phyloP scores from a whole-genome alignment of 2,113 vertebrate species.

The Chinchilla lanigera region DNA sequence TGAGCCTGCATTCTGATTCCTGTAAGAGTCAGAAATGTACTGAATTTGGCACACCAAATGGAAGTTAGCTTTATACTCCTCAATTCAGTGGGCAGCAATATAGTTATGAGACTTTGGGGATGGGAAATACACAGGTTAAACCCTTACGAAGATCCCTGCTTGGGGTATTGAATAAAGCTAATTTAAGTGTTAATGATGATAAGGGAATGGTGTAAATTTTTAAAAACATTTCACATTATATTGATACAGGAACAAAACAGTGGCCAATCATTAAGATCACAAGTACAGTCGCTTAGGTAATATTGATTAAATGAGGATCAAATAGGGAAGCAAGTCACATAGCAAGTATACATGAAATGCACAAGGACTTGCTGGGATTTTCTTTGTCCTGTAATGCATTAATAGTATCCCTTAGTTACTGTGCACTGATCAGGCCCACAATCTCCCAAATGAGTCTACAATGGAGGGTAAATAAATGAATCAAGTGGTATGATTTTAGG shows the following conservation, averaged over 20 bases:
- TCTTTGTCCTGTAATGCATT: no score
- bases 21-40: neutral
- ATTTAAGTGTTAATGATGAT: neutral
- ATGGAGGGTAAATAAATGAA: no score
- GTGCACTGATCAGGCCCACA: no score
- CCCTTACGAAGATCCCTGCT: neutral
- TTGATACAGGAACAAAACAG: neutral
- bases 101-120: neutral
- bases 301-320: neutral
- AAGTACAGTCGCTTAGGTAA: no score
- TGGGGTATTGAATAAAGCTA: neutral
- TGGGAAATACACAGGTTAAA: neutral
- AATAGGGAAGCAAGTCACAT: neutral
- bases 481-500: no score
- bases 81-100: neutral
- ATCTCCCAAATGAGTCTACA: no score
- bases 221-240: neutral
- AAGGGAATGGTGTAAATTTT: neutral
- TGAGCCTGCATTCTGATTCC: neutral
- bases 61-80: neutral
- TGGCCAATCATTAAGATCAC: neutral
- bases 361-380: no score
- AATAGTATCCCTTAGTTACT: no score
- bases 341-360: no score
- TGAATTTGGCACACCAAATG: neutral